Evolutionary conservation across 1,140 invertebrate genomes (phyloP), one percentile per base, ranked within the genome.

Genomic region (Calosoma granatense): DNA sequence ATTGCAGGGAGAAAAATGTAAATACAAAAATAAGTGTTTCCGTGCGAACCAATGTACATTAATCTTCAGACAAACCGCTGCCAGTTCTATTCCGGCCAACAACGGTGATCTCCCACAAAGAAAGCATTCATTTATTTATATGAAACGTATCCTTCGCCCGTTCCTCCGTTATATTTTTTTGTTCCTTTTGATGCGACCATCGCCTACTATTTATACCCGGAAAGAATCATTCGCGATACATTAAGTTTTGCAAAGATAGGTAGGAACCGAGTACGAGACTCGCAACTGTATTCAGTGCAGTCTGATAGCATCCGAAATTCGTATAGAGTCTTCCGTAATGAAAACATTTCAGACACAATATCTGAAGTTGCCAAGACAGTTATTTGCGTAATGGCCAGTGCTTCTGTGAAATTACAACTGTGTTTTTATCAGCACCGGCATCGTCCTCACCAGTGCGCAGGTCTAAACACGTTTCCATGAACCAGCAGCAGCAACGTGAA

Each of bases 281-380:
- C 14, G 26, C 14, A 30, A 47, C 3, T 4, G n/a, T 36, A 47
- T 11, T 11, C 41, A 9, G 41, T 12, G 6, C 3, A 47, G 9
- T 47, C 41, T 12, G 41, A n/a, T 17, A 9, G 41, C 41, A 47
- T 47, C 41, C 41, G 41, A 47, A 47, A 47, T 47, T 47, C 41
- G 41, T 47, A 17, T 17, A 47, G 41, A 9, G 41, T 11, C 6
- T 47, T 47, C 41, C 41, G 41, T 47, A 47, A 47, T 47, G 41
- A 47, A 47, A 47, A 17, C 41, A 47, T 47, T 47, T 47, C 41
- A 47, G 15, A 47, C 41, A 47, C 41, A 47, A 47, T 47, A 47
- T 47, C 41, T 47, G 17, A 17, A 47, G 41, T 47, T 47, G 41
- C 41, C 41, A 47, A 47, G 41, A 47, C 41, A 47, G 6, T 47